phyloP scores from a whole-genome alignment of 2,797 vertebrate species.

The Garrulus glandarius region DNA sequence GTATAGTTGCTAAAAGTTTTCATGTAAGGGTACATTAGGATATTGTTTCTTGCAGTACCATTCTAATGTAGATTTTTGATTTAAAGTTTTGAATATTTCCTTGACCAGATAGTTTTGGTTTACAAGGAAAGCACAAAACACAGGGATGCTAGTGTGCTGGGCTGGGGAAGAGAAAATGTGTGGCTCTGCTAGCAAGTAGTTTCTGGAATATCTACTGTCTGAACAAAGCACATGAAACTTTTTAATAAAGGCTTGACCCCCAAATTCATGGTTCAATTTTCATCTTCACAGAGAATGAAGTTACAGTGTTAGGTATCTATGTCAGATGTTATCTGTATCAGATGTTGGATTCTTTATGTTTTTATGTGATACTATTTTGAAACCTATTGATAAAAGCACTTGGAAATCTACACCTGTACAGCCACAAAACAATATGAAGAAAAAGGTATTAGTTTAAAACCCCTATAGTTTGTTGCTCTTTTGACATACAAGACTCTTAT shows the following conservation, averaged over 20 bases:
- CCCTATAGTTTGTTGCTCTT: fast-evolving
- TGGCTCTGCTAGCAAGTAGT: background rate
- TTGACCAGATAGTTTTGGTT: background rate
- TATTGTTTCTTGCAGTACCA: background rate
- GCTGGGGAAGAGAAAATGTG: background rate
- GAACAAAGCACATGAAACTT: background rate
- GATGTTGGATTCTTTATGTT: background rate
- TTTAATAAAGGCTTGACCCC: background rate
- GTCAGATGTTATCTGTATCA: background rate
- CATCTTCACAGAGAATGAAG: background rate
- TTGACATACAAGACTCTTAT: background rate
- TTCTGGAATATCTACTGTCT: background rate
- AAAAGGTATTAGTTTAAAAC: background rate
- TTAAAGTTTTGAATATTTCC: background rate
- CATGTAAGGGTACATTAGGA: background rate
- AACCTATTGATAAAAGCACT: background rate
- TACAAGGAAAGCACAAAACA: background rate
- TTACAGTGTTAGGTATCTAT: background rate
- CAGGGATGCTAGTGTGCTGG: background rate
- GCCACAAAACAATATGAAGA: background rate
- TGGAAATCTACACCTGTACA: background rate
- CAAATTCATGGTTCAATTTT: background rate
- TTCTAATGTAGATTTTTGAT: background rate
- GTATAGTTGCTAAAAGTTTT: background rate
- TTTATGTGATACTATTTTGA: background rate